Conservation (phyloP, 2,888 invertebrate species). For the Drosophila eohydei region DNA sequence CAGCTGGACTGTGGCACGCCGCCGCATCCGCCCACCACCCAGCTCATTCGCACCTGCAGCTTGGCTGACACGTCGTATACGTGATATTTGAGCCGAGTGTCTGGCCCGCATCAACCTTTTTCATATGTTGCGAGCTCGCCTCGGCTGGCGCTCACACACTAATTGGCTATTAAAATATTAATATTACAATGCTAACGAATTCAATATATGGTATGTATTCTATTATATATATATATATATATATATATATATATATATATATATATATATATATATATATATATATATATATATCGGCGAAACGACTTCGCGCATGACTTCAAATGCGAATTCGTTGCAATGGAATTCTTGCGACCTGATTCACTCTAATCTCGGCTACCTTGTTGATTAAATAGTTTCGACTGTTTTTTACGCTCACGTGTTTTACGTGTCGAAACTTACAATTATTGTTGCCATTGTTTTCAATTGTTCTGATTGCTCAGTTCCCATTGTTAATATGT, state of each 20-base stretch:
- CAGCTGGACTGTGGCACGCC: constrained; percentile 1
- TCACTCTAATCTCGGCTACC: constrained; percentile 2
- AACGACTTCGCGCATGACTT: constrained; percentile 14
- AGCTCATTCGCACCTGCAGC: not conserved
- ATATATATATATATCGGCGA: not conserved
- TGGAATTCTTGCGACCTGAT: not conserved
- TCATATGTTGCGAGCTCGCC: not conserved
- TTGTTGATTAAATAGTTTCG: not conserved
- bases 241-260: not conserved
- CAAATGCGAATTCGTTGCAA: constrained; percentile 13
- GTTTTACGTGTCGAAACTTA: constrained; percentile 1
- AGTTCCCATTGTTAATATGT: constrained; percentile 17
- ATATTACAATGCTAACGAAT: constrained; percentile 40
- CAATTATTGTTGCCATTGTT: constrained; percentile 12
- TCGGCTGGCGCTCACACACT: constrained; percentile 22
- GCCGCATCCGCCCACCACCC: not conserved
- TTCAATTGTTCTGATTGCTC: not conserved
- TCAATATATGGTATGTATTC: not conserved
- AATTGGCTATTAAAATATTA: constrained; percentile 70
- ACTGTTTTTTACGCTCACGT: not conserved
- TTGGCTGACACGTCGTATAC: constrained; percentile 40
- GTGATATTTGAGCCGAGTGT: constrained; percentile 32
- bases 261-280: not conserved
- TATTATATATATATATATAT: no score
- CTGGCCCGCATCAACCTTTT: not conserved